A percentile compares a stretch with the other conserved stretches of the same genome.
Conservation (phyloP, 2,888 invertebrate species). For the Steinernema carpocapsae region DNA sequence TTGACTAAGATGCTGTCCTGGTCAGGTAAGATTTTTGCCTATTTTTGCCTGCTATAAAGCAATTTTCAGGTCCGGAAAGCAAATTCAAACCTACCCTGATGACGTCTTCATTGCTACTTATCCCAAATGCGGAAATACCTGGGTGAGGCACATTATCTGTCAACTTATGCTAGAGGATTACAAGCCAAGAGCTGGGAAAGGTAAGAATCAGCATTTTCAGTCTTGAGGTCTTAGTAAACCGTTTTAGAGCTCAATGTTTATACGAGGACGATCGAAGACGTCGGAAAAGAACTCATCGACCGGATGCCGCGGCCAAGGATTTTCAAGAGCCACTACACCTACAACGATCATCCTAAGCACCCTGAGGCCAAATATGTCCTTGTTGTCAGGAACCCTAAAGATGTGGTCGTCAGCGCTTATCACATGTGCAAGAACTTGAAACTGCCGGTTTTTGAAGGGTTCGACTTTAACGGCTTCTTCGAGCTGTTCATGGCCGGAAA, state of each 20-base stretch:
- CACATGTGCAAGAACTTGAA: constrained; percentile 59
- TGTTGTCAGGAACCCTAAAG: constrained; percentile 6
- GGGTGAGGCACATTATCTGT: constrained; percentile 59
- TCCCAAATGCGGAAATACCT: constrained; percentile 64
- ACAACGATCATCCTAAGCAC: background rate
- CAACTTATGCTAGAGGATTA: constrained; percentile 51
- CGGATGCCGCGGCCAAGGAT: background rate
- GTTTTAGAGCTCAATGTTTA: constrained; percentile 9
- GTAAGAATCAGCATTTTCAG: too few relatives aligned
- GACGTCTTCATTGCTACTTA: constrained; percentile 62
- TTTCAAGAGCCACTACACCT: constrained; percentile 5
- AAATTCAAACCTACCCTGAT: constrained; percentile 47
- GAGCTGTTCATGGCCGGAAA: constrained; percentile 45
- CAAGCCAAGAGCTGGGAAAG: constrained; percentile 50
- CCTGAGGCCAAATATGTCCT: background rate
- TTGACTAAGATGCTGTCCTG: too few relatives aligned
- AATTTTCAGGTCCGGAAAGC: constrained; percentile 42
- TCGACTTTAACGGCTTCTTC: constrained; percentile 52
- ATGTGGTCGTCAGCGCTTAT: constrained; percentile 46
- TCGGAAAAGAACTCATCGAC: background rate
- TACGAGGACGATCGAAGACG: background rate
- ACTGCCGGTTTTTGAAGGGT: constrained; percentile 53
- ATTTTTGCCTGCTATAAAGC: too few relatives aligned
- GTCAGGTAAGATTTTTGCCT: too few relatives aligned
- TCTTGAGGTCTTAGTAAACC: too few relatives aligned